A percentile compares a stretch with the other conserved stretches of the same genome.
These are phyloP conservation scores for Camponotus pennsylvanicus DNA, from an alignment of 1,140 invertebrate genomes.

Conservation along the genomic window DNA sequence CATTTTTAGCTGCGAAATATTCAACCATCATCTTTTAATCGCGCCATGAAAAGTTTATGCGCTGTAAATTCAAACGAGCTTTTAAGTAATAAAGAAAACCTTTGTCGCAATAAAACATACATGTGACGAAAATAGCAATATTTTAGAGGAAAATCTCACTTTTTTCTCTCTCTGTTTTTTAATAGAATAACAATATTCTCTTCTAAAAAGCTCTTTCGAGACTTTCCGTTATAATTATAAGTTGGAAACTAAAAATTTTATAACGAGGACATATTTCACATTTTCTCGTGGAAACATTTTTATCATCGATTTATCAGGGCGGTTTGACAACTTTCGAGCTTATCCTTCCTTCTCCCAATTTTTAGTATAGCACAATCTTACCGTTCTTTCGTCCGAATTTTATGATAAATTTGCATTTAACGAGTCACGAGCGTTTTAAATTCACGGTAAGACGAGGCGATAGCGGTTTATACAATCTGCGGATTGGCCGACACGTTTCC, in stretches of 20 bases:
- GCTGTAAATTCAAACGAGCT: background rate
- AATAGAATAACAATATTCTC: background rate
- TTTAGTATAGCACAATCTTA: background rate
- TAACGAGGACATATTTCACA: background rate
- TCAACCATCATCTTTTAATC: background rate
- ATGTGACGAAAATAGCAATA: background rate
- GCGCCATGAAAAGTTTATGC: background rate
- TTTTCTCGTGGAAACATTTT: background rate
- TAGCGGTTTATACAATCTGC: constrained; percentile 33
- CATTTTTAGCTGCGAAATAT: background rate
- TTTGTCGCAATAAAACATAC: background rate
- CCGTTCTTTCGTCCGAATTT: background rate
- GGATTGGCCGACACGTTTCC: constrained; percentile 29
- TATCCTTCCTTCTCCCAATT: background rate
- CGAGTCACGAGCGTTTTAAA: background rate
- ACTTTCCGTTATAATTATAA: background rate
- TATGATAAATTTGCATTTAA: background rate
- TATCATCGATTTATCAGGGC: background rate
- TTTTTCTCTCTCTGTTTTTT: background rate
- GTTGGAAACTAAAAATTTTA: background rate
- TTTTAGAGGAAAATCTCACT: background rate
- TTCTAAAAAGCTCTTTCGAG: background rate
- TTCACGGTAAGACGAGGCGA: background rate
- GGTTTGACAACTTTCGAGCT: background rate
- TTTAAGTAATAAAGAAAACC: background rate